Evolutionary conservation across 2,797 vertebrate genomes (phyloP).

Genomic region (Acanthurus leucopareius): DNA sequence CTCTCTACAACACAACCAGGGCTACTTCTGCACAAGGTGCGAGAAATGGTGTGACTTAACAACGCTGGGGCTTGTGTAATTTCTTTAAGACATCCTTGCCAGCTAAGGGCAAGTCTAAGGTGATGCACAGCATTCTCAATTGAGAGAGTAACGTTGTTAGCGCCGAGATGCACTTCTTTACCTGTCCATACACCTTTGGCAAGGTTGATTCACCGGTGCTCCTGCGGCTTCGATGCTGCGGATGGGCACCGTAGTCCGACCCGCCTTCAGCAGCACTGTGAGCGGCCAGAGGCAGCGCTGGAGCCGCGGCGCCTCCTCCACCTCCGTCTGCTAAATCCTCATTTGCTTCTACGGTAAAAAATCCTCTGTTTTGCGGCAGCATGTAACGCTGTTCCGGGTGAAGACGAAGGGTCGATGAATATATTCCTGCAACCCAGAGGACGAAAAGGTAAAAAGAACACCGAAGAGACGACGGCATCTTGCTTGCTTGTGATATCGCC

Average conservation of each 20-base stretch:
- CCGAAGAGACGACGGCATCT: conserved; percentile 78
- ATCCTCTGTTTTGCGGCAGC: conserved; percentile 85
- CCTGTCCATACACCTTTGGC: conserved; percentile 94
- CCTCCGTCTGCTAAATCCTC: conserved; percentile 60
- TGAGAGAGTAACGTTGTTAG: background rate
- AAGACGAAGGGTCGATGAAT: conserved; percentile 73
- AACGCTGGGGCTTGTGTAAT: conserved; percentile 51
- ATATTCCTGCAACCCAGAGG: conserved; percentile 59
- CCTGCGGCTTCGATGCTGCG: conserved; percentile 82
- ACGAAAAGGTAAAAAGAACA: conserved; percentile 71
- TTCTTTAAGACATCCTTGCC: conserved; percentile 14
- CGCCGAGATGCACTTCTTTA: conserved; percentile 70
- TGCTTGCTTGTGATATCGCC: conserved; percentile 80
- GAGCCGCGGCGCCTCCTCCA: conserved; percentile 70
- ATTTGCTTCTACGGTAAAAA: conserved; percentile 78
- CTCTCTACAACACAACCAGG: background rate
- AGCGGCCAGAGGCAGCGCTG: conserved; percentile 68
- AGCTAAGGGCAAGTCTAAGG: conserved; percentile 34
- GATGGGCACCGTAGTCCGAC: conserved; percentile 53
- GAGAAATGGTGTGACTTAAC: conserved; percentile 28
- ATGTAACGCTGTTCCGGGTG: conserved; percentile 67
- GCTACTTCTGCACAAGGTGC: conserved; percentile 27
- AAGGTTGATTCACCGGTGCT: conserved; percentile 84
- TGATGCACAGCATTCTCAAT: conserved; percentile 10
- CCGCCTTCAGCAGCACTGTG: conserved; percentile 61